phyloP scores from a whole-genome alignment of 2,113 vertebrate genomes.

The Micronisus gabar region DNA sequence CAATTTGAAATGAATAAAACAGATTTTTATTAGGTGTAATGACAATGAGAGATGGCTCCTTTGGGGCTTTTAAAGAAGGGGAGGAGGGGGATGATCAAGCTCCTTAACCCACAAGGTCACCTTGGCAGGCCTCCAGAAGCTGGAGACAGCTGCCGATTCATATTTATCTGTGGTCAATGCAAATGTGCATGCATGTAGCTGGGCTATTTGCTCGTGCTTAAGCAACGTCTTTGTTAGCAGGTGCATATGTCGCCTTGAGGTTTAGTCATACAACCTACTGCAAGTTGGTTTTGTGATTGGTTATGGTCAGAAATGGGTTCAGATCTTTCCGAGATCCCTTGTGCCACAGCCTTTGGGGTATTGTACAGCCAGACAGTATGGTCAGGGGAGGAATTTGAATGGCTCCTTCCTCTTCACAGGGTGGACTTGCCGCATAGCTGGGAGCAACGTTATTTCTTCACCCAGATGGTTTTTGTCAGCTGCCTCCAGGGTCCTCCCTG shows the following conservation, averaged over 20 bases:
- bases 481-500: background rate
- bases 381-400: background rate
- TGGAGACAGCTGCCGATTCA: background rate
- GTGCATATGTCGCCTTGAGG: background rate
- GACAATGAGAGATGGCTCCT: constrained; percentile 13
- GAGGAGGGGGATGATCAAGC: background rate
- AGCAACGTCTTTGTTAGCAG: background rate
- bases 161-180: background rate
- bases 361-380: background rate
- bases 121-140: background rate
- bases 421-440: background rate
- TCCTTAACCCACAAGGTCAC: background rate
- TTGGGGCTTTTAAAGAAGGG: background rate
- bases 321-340: background rate
- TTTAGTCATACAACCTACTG: background rate
- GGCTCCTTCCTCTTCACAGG: background rate
- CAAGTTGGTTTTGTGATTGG: background rate
- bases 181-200: background rate
- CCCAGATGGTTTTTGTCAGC: background rate
- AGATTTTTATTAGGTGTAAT: constrained; percentile 21
- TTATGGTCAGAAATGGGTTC: background rate
- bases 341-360: background rate
- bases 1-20: background rate
- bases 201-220: background rate
- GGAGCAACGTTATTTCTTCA: background rate